Evolutionary conservation across 2,113 vertebrate species (phyloP).

Genomic region (Chionomys nivalis): DNA sequence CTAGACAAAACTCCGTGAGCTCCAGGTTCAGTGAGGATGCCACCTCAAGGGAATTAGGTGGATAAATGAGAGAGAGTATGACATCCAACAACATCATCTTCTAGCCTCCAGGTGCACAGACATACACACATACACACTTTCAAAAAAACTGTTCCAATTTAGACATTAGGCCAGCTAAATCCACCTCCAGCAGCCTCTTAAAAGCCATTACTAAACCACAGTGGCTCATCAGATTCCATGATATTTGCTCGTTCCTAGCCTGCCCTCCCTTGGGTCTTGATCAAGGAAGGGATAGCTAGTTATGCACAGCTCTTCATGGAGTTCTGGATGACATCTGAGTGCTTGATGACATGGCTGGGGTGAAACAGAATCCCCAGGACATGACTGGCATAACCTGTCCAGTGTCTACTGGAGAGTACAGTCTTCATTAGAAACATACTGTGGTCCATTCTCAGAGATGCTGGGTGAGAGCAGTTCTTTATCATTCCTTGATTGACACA

Average conservation of each 20-base stretch:
- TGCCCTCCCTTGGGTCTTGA: neutral
- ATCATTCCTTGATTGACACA: neutral
- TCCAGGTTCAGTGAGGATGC: neutral
- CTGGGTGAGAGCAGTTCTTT: neutral
- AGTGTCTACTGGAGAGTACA: neutral
- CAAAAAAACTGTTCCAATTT: constrained; percentile 7
- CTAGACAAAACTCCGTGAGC: neutral
- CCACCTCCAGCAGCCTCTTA: neutral
- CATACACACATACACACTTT: neutral
- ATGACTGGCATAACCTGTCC: neutral
- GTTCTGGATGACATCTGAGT: neutral
- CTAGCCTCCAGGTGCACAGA: neutral
- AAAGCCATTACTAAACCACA: neutral
- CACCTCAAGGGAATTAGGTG: neutral
- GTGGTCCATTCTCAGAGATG: neutral
- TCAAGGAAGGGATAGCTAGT: neutral
- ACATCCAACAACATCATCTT: neutral
- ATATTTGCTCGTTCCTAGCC: neutral
- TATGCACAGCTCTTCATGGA: neutral
- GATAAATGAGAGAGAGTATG: neutral
- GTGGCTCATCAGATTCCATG: neutral
- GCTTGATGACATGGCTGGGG: neutral
- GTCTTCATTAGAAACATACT: neutral
- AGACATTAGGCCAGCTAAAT: constrained; percentile 16
- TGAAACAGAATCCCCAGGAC: neutral